These are phyloP conservation scores for Leptopilina syphax DNA, from an alignment of 2,888 invertebrate species.

Conservation along the genomic window DNA sequence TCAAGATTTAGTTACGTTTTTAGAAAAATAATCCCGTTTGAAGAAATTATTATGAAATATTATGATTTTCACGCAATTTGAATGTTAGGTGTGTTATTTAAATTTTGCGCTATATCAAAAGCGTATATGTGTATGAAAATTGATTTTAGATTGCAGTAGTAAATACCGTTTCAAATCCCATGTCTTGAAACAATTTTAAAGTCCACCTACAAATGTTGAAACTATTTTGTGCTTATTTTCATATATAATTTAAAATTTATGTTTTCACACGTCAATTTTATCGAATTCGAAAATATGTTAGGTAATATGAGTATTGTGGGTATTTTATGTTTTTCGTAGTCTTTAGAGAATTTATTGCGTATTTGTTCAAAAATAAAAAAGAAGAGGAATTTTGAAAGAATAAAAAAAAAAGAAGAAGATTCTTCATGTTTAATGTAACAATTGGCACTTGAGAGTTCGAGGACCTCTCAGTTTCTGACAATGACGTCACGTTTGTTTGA, in stretches of 20 bases:
- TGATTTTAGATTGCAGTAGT: constrained; percentile 23
- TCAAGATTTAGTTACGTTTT: no score
- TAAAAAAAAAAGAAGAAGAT: no score
- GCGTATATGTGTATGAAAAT: background rate
- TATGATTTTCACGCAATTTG: background rate
- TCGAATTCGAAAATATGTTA: background rate
- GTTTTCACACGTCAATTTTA: background rate
- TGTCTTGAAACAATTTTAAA: background rate
- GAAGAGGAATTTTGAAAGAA: no score
- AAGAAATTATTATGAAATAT: no score
- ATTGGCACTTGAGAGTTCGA: background rate
- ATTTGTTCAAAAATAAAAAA: no score
- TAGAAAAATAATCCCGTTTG: no score
- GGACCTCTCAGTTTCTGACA: constrained; percentile 3
- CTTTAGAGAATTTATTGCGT: no score
- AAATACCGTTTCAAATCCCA: background rate
- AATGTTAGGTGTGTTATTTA: background rate
- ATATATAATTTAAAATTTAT: background rate
- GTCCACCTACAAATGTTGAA: background rate
- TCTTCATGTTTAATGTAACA: constrained; percentile 14
- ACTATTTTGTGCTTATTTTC: background rate
- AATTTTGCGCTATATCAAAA: background rate
- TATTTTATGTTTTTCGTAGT: no score
- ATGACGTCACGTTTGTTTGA: constrained; percentile 7
- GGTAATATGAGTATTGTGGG: no score